Percentiles rank a stretch among this genome's conserved stretches.
Conservation (phyloP, 2,797 vertebrate species). For the Sebastes baramenuke region DNA sequence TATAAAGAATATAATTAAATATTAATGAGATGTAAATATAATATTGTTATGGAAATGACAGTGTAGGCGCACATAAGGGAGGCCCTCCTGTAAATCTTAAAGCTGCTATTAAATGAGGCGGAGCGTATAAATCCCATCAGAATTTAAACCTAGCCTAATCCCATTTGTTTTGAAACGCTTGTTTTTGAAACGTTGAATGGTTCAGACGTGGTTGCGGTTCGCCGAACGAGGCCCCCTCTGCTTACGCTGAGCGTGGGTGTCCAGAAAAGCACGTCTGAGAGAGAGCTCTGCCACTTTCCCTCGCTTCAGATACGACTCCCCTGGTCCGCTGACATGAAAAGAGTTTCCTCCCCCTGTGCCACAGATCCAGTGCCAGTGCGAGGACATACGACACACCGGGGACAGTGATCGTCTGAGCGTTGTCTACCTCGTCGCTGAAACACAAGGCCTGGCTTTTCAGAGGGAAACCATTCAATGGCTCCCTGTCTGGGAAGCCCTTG, state of each 20-base stretch:
- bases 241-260: constrained; percentile 59
- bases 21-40: constrained; percentile 72
- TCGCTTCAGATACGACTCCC: constrained; percentile 62
- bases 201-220: constrained; percentile 34
- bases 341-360: constrained; percentile 51
- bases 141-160: constrained; percentile 71
- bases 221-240: constrained; percentile 35
- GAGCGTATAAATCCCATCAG: constrained; percentile 68
- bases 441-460: constrained; percentile 81
- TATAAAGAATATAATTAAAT: constrained; percentile 52
- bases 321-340: constrained; percentile 67
- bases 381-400: constrained; percentile 73
- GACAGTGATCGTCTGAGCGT: constrained; percentile 69
- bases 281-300: constrained; percentile 58
- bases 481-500: constrained; percentile 78
- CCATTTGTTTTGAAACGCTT: constrained; percentile 73
- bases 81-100: constrained; percentile 60
- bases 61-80: constrained; percentile 50
- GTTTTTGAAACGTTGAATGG: constrained; percentile 64
- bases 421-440: constrained; percentile 75
- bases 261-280: constrained; percentile 56
- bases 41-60: constrained; percentile 66
- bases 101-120: constrained; percentile 69
- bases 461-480: constrained; percentile 73
- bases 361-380: constrained; percentile 62